Percentiles rank a stretch among this genome's conserved stretches.
Conservation (phyloP, 2,888 invertebrate species). For the Gasteruption jaculator region DNA sequence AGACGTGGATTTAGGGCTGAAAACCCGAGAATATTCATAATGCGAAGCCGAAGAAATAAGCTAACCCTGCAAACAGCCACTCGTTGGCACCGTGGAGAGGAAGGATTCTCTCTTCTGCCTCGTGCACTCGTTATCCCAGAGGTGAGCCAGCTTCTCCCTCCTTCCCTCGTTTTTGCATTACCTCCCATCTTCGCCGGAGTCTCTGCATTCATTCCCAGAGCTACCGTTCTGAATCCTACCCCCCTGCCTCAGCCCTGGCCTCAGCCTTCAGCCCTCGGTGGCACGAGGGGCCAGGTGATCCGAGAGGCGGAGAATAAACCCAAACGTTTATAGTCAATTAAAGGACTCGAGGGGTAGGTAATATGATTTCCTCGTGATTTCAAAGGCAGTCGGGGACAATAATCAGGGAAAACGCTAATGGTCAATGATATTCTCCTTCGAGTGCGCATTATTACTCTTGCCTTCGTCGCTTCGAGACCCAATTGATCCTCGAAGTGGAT, state of each 20-base stretch:
- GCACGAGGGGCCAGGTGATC: no score
- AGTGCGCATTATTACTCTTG: no score
- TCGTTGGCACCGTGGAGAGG: slow-evolving; percentile 24
- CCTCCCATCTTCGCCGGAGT: no score
- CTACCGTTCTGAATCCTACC: no score
- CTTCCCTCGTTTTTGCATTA: slow-evolving; percentile 11
- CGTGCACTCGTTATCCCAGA: slow-evolving; percentile 20
- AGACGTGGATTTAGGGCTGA: no score
- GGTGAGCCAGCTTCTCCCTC: slow-evolving; percentile 17
- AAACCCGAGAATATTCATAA: slow-evolving; percentile 34
- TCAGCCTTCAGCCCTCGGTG: slow-evolving; percentile 2
- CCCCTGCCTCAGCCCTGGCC: slow-evolving; percentile 11
- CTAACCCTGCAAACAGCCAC: slow-evolving; percentile 36
- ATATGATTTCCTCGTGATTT: slow-evolving; percentile 36
- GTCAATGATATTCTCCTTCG: no score
- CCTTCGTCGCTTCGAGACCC: no score
- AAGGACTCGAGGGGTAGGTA: slow-evolving; percentile 31
- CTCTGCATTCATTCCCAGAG: no score
- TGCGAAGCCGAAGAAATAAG: slow-evolving; percentile 34
- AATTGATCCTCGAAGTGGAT: no score
- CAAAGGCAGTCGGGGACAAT: no score
- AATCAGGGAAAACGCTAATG: no score
- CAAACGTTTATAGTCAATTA: slow-evolving; percentile 44
- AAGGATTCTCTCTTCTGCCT: neutral
- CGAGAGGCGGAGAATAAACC: slow-evolving; percentile 36